A percentile compares a stretch with the other conserved stretches of the same genome.
Conservation (phyloP, 1,140 invertebrate genomes). For the Trachelipus rathkii region DNA sequence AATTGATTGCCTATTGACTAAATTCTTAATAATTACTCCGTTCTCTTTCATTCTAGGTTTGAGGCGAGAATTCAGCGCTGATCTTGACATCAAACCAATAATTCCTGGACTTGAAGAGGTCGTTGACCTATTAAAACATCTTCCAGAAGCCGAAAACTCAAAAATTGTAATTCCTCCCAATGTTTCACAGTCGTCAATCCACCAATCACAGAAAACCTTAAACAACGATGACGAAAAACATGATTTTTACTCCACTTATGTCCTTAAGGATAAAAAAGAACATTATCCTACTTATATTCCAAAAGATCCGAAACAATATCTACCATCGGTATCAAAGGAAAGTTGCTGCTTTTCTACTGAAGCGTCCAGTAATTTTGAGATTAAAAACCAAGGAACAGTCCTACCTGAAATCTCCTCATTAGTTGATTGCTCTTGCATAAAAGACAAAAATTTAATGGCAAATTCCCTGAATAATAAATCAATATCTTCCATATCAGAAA, state of each 20-base stretch:
- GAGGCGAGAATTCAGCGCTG: not conserved
- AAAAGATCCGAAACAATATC: not conserved
- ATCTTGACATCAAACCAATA: not conserved
- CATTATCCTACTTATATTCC: not conserved
- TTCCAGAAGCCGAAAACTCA: not conserved
- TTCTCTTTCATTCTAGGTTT: not conserved
- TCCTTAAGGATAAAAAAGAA: not conserved
- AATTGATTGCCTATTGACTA: too few relatives aligned
- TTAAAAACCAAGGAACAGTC: not conserved
- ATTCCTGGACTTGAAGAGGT: not conserved
- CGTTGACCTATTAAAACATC: not conserved
- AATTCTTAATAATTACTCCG: too few relatives aligned
- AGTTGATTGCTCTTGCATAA: not conserved
- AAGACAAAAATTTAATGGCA: not conserved
- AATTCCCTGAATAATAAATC: not conserved
- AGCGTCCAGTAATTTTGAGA: not conserved
- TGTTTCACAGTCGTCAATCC: too few relatives aligned
- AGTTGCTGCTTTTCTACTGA: not conserved
- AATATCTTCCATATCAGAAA: not conserved
- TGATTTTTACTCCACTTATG: not conserved
- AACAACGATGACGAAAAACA: too few relatives aligned
- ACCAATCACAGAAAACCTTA: too few relatives aligned
- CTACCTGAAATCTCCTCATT: not conserved
- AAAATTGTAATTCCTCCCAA: not conserved
- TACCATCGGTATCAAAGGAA: not conserved